Conservation (phyloP, 1,140 invertebrate species). For the Euwallacea similis region DNA sequence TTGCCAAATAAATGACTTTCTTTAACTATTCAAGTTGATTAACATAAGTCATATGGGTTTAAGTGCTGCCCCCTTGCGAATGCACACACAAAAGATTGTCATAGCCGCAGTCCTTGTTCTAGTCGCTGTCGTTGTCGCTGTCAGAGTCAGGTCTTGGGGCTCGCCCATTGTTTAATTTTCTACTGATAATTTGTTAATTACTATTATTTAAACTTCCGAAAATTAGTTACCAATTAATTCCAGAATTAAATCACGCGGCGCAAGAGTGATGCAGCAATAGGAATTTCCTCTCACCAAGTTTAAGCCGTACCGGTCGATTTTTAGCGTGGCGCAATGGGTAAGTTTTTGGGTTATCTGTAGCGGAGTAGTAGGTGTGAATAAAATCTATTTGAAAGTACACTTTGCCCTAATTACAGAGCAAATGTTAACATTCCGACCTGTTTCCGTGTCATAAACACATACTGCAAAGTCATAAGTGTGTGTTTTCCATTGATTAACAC, state of each 20-base stretch:
- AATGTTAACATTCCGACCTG: not conserved
- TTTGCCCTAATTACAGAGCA: not conserved
- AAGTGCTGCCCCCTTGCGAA: no score
- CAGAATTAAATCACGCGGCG: not conserved
- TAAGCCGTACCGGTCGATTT: not conserved
- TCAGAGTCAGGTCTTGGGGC: not conserved
- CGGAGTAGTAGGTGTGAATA: not conserved
- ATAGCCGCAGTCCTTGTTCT: no score
- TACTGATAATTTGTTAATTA: constrained; percentile 4
- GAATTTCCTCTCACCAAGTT: not conserved
- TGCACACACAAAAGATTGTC: no score
- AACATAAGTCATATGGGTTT: no score
- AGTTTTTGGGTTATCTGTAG: not conserved
- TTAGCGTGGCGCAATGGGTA: not conserved
- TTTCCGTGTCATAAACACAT: not conserved
- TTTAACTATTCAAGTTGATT: no score
- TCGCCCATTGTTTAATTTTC: constrained; percentile 15
- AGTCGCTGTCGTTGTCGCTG: not conserved
- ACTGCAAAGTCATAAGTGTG: not conserved
- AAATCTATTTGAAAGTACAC: not conserved
- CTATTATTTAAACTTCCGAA: not conserved
- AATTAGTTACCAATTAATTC: not conserved
- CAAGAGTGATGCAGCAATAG: not conserved
- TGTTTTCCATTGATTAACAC: not conserved
- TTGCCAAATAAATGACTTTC: no score